Evolutionary conservation across 2,113 vertebrate species (phyloP).

Genomic region (Mobula birostris): DNA sequence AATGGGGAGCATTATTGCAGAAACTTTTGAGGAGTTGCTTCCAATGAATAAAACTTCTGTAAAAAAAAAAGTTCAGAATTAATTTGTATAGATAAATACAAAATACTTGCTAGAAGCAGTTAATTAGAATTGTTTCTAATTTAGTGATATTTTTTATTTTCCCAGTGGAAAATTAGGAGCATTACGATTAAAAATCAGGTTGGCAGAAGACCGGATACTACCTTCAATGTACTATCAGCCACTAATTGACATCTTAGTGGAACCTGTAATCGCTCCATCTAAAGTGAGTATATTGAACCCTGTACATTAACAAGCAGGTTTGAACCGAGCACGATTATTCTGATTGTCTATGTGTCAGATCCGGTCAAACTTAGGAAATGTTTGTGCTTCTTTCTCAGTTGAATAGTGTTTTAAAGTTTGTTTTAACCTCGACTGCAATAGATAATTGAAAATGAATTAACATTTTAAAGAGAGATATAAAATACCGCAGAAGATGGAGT

Average conservation of each 20-base stretch:
- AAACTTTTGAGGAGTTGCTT: not conserved
- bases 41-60: not conserved
- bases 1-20: too few species aligned
- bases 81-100: not conserved
- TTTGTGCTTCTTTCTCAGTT: not conserved
- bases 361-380: not conserved
- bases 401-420: not conserved
- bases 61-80: not conserved
- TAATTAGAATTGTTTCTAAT: not conserved
- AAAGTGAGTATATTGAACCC: slow-evolving; percentile 51
- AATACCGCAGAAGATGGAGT: too few species aligned
- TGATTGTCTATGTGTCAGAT: not conserved
- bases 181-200: slow-evolving; percentile 68
- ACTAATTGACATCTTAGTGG: slow-evolving; percentile 69
- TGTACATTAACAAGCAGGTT: not conserved
- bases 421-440: not conserved
- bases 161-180: slow-evolving; percentile 72
- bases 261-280: slow-evolving; percentile 60
- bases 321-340: not conserved
- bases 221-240: slow-evolving; percentile 69
- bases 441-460: not conserved
- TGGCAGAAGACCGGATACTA: slow-evolving; percentile 72
- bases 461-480: too few species aligned
- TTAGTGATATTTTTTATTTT: not conserved
- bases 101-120: not conserved